Percentiles rank a stretch among this genome's conserved stretches.
phyloP scores from a whole-genome alignment of 2,888 invertebrate species.

The Stenodera caucasica region DNA sequence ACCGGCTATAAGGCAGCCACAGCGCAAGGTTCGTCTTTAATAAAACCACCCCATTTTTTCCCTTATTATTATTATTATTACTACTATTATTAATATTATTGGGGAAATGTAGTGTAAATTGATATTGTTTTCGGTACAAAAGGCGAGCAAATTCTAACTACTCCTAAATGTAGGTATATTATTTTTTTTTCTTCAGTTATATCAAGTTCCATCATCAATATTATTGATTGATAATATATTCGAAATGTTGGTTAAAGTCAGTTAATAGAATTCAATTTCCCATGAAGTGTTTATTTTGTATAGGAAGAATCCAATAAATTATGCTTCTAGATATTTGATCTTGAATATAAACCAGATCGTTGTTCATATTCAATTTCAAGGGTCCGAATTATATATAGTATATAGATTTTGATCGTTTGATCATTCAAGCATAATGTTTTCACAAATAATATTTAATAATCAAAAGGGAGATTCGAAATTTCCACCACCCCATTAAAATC shows the following conservation, averaged over 20 bases:
- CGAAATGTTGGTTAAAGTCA: not conserved
- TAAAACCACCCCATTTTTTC: not conserved
- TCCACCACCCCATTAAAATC: not conserved
- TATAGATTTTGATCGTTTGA: not conserved
- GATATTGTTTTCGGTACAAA: too few species aligned
- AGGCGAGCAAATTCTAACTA: too few species aligned
- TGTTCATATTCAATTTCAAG: not conserved
- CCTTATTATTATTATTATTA: too few species aligned
- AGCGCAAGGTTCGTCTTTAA: constrained; percentile 49
- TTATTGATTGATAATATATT: too few species aligned
- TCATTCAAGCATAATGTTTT: not conserved
- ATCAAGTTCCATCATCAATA: too few species aligned
- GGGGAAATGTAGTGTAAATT: too few species aligned
- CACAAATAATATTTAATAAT: too few species aligned
- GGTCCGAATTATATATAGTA: too few species aligned
- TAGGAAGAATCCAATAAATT: not conserved
- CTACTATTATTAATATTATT: too few species aligned
- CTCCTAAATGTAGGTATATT: too few species aligned
- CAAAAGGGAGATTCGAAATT: not conserved
- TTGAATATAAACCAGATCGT: not conserved
- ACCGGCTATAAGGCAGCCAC: constrained; percentile 50
- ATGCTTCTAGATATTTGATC: not conserved
- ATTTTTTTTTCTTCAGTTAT: too few species aligned
- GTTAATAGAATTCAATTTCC: not conserved
- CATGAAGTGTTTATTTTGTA: not conserved